Conservation (phyloP, 2,888 invertebrate genomes). For the Idaea aversata region DNA sequence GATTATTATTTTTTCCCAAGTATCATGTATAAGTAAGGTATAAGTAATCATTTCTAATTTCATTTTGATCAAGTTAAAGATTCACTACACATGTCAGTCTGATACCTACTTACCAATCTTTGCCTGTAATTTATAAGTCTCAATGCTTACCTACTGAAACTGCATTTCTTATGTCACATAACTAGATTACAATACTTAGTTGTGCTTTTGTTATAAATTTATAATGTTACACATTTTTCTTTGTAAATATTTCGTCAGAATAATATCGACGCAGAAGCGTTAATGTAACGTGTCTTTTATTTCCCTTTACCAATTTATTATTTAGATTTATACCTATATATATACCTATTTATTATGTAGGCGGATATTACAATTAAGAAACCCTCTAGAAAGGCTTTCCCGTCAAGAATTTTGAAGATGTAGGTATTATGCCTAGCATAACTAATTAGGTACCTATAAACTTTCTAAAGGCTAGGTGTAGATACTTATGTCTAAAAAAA, state of each 20-base stretch:
- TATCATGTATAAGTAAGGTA: too few species aligned
- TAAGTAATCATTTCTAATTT: too few species aligned
- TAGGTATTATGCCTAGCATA: too few species aligned
- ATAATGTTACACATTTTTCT: slow-evolving; percentile 64
- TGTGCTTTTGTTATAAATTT: slow-evolving; percentile 66
- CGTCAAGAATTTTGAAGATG: too few species aligned
- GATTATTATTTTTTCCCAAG: too few species aligned
- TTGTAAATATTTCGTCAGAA: slow-evolving; percentile 75
- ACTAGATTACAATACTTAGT: slow-evolving; percentile 52
- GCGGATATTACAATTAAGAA: too few species aligned
- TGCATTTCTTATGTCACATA: slow-evolving; percentile 63
- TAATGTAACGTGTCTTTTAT: slow-evolving; percentile 47
- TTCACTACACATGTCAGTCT: background rate
- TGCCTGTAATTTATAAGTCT: slow-evolving; percentile 13
- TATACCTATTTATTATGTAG: too few species aligned
- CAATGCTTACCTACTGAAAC: slow-evolving; percentile 38
- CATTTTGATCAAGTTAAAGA: background rate
- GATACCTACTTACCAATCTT: background rate
- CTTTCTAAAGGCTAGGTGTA: too few species aligned
- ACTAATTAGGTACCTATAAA: too few species aligned
- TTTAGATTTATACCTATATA: too few species aligned
- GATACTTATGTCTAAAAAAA: too few species aligned
- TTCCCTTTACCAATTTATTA: slow-evolving; percentile 13
- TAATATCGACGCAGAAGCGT: slow-evolving; percentile 67
- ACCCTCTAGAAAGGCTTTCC: too few species aligned